A percentile compares a stretch with the other conserved stretches of the same genome.
Conservation (phyloP, 2,888 invertebrate genomes). For the Athalia circularis region DNA sequence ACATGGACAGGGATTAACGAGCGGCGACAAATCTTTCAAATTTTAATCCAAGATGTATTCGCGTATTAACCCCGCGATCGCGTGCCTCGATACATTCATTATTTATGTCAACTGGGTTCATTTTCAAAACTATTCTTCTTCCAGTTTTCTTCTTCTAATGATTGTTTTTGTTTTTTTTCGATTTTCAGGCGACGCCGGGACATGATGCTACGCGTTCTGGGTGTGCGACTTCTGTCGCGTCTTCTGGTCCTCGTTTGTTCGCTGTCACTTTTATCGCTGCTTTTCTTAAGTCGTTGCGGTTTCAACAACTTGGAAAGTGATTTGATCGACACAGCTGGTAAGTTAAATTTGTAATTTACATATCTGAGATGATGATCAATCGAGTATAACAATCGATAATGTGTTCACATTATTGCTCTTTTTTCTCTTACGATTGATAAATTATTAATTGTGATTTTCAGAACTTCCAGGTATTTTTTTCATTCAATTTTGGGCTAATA, state of each 20-base stretch:
- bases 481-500: no score
- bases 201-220: constrained; percentile 76
- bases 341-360: constrained; percentile 49
- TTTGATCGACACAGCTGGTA: constrained; percentile 66
- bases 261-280: constrained; percentile 76
- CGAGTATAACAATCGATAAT: no score
- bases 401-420: no score
- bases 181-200: constrained; percentile 67
- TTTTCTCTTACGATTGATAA: no score
- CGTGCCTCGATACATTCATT: no score
- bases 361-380: no score
- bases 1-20: no score
- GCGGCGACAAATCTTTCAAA: no score
- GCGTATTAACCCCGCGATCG: no score
- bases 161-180: constrained; percentile 36
- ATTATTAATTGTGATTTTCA: no score
- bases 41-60: no score
- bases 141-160: background rate
- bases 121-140: background rate
- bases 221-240: constrained; percentile 77
- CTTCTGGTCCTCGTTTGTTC: constrained; percentile 77
- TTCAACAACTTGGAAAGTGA: constrained; percentile 71
- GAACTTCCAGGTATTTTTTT: no score
- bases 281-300: constrained; percentile 77
- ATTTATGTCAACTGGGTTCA: background rate